A percentile compares a stretch with the other conserved stretches of the same genome.
These are phyloP conservation scores for Asobara japonica DNA, from an alignment of 1,140 invertebrate genomes.

Conservation along the genomic window DNA sequence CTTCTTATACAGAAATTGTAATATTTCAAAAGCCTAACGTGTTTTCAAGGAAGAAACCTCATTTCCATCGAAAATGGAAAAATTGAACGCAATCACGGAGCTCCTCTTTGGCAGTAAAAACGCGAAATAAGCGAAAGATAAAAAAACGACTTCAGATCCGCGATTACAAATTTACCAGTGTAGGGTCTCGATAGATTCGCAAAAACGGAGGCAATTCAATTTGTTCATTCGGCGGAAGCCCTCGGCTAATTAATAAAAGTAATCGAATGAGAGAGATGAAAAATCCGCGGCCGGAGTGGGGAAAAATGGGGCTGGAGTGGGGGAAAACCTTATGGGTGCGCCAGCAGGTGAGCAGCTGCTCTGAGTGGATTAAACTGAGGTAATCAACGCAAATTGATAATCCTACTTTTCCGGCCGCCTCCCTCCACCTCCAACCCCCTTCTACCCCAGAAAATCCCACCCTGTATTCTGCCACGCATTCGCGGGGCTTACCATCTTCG, in stretches of 20 bases:
- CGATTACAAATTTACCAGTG: background rate
- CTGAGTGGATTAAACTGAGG: constrained; percentile 62
- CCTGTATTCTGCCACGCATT: background rate
- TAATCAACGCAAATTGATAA: constrained; percentile 64
- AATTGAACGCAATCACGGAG: too few relatives aligned
- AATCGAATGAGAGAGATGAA: constrained; percentile 48
- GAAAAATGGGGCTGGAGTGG: constrained; percentile 32
- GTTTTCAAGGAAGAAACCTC: too few relatives aligned
- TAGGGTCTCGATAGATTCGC: constrained; percentile 29
- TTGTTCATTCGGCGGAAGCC: constrained; percentile 48
- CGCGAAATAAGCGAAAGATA: too few relatives aligned
- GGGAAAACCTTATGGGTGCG: constrained; percentile 37
- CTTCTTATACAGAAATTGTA: too few relatives aligned
- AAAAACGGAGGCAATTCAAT: constrained; percentile 54
- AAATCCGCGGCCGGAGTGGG: constrained; percentile 6
- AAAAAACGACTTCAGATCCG: background rate
- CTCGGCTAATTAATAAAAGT: constrained; percentile 60
- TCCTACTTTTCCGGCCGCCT: constrained; percentile 50
- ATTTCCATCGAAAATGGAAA: too few relatives aligned
- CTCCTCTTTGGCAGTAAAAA: too few relatives aligned
- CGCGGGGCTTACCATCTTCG: background rate
- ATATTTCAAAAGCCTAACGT: too few relatives aligned
- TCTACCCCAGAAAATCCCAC: too few relatives aligned
- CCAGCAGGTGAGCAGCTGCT: constrained; percentile 59
- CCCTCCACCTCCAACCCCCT: background rate